Evolutionary conservation across 2,113 vertebrate species (phyloP).

Genomic region (Alouatta palliata): DNA sequence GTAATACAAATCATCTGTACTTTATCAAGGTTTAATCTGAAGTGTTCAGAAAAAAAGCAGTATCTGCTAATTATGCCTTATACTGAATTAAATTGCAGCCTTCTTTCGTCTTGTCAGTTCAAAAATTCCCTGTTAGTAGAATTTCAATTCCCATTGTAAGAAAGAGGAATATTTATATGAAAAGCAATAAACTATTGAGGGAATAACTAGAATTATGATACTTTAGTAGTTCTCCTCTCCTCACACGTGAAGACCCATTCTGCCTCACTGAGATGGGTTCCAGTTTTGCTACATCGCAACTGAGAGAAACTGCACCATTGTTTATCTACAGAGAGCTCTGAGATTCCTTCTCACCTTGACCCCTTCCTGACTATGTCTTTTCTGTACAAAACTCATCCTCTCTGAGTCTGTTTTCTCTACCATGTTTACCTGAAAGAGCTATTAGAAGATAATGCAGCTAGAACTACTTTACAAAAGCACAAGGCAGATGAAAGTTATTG

Average conservation of each 20-base stretch:
- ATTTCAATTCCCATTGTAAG: background rate
- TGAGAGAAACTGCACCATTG: background rate
- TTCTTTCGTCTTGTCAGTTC: background rate
- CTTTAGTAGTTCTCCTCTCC: background rate
- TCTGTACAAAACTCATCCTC: background rate
- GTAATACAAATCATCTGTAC: background rate
- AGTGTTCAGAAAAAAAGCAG: background rate
- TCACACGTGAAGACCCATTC: too few relatives aligned
- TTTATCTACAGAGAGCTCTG: background rate
- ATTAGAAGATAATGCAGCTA: background rate
- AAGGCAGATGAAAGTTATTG: background rate
- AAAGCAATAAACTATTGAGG: background rate
- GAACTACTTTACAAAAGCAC: background rate
- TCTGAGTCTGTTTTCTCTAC: background rate
- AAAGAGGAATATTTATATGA: background rate
- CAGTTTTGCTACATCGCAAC: accelerated
- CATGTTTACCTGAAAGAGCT: background rate
- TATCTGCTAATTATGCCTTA: background rate
- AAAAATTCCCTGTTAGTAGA: background rate
- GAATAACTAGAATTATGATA: background rate
- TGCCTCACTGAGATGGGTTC: background rate
- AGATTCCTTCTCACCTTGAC: background rate
- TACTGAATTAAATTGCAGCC: background rate
- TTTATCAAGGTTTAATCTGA: background rate
- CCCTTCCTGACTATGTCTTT: background rate